Evolutionary conservation across 1,140 invertebrate species (phyloP).

Genomic region (Drosophila persimilis): DNA sequence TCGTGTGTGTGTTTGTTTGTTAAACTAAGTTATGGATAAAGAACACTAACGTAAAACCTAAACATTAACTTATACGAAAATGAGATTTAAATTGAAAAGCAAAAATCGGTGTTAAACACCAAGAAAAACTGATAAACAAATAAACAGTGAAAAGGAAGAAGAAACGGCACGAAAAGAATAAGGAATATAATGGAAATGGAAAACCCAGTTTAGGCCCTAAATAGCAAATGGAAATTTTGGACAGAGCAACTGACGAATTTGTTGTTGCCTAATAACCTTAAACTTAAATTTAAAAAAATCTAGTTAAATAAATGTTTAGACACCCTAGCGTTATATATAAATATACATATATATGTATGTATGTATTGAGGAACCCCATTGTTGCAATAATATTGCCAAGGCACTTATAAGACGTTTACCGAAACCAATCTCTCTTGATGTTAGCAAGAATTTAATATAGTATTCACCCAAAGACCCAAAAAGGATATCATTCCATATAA

Average conservation of each 20-base stretch:
- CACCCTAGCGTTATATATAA: slow-evolving; percentile 55
- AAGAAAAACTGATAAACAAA: slow-evolving; percentile 27
- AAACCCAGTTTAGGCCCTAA: slow-evolving; percentile 25
- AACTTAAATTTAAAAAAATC: slow-evolving; percentile 32
- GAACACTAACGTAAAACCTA: slow-evolving; percentile 7
- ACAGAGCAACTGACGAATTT: slow-evolving; percentile 66
- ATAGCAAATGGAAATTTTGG: slow-evolving; percentile 21
- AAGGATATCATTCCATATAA: slow-evolving; percentile 13
- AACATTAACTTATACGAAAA: slow-evolving; percentile 55
- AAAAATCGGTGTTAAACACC: slow-evolving; percentile 77
- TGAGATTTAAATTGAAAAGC: slow-evolving; percentile 67
- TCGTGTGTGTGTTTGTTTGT: slow-evolving; percentile 43
- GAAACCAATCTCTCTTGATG: slow-evolving; percentile 53
- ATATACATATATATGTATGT: slow-evolving; percentile 20
- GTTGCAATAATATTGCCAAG: slow-evolving; percentile 57
- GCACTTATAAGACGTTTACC: slow-evolving; percentile 41
- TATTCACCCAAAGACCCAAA: slow-evolving; percentile 6
- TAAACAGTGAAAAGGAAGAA: slow-evolving; percentile 17
- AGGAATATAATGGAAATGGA: slow-evolving; percentile 8
- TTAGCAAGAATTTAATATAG: slow-evolving; percentile 48
- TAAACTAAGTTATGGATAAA: slow-evolving; percentile 54
- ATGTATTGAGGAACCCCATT: slow-evolving; percentile 42
- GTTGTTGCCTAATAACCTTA: slow-evolving; percentile 60
- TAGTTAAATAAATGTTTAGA: slow-evolving; percentile 79
- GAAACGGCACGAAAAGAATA: slow-evolving; percentile 14